Evolutionary conservation across 2,888 invertebrate species (phyloP).

Genomic region (Sphinx pinastri): DNA sequence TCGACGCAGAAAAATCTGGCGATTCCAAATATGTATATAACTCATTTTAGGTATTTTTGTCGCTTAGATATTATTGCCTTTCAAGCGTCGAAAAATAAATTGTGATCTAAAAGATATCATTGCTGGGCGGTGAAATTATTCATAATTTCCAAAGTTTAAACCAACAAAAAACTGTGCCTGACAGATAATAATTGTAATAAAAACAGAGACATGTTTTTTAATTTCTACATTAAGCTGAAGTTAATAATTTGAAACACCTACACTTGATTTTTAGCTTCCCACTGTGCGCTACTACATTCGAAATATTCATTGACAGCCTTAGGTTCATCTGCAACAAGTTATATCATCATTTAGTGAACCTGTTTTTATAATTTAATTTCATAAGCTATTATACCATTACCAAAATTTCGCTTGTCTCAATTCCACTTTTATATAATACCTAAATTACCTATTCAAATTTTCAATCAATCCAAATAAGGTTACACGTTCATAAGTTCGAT

Average conservation of each 20-base stretch:
- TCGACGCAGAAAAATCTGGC: too few relatives aligned
- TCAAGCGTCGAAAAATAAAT: too few relatives aligned
- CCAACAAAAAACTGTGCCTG: too few relatives aligned
- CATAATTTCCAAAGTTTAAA: too few relatives aligned
- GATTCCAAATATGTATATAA: too few relatives aligned
- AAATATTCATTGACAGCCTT: background rate
- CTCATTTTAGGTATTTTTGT: too few relatives aligned
- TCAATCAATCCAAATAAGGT: conserved; percentile 27
- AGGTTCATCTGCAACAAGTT: background rate
- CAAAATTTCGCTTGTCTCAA: background rate
- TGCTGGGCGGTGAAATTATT: too few relatives aligned
- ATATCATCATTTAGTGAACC: background rate
- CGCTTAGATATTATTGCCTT: too few relatives aligned
- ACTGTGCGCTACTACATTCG: background rate
- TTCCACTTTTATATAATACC: background rate
- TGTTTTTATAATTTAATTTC: background rate
- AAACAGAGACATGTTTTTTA: too few relatives aligned
- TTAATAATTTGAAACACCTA: conserved; percentile 20
- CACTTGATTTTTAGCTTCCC: conserved; percentile 1
- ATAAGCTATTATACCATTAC: background rate
- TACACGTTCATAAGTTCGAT: conserved; percentile 56
- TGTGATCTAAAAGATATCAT: too few relatives aligned
- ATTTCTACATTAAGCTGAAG: background rate
- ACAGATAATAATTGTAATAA: too few relatives aligned
- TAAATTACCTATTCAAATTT: conserved; percentile 13